Base-by-base conservation (phyloP, 2,888 invertebrate genomes). In the Selenia dentaria region DNA sequence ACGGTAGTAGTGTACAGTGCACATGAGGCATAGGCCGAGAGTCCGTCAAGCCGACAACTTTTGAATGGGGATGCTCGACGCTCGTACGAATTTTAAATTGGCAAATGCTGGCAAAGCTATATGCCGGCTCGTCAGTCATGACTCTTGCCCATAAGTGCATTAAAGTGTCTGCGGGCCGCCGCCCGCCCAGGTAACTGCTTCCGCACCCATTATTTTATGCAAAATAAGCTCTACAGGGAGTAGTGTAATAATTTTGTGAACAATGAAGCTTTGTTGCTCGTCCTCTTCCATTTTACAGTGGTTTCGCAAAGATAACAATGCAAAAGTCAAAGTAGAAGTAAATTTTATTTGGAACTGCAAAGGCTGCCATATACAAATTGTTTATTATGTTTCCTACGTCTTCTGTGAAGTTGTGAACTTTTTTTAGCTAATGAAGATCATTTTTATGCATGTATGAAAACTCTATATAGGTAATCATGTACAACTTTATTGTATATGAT, bases 181-280 rank as follows among this genome's bases (percentile, higher is more conserved):
- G 45, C 51, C 60, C 68, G 47, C 54, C 61, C 70, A 76, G 72
- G 72, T 74, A 68, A 63, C 56, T 22, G 62, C 59, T 70, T 67
- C 62, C 61, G 64, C 45, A 53, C 44, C 71, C 71, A 80, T 83
- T 83, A 83, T 80, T 82, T 80, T 82, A 83, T 82, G 82, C 75
- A 80, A 80, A 85, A 75, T 74, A 77, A 77, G 63, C 76, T 63
- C 58, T 61, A 66, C 62, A 64, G 61, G 47, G 58, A 70, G 72
- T 68, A 67, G 64, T 74, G 73, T 73, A 69, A 78, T 79, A 82
- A 76, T 80, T 83, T 72, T 65, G 60, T 65, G 67, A 77, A 80
- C 79, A 82, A 83, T 74, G 67, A 74, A 59, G 66, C 71, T 74
- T 71, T 70, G 74, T 67, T 68, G 63, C 66, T 64, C 60, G 54